Evolutionary conservation across 2,113 vertebrate species (phyloP).

Genomic region (Lathamus discolor): DNA sequence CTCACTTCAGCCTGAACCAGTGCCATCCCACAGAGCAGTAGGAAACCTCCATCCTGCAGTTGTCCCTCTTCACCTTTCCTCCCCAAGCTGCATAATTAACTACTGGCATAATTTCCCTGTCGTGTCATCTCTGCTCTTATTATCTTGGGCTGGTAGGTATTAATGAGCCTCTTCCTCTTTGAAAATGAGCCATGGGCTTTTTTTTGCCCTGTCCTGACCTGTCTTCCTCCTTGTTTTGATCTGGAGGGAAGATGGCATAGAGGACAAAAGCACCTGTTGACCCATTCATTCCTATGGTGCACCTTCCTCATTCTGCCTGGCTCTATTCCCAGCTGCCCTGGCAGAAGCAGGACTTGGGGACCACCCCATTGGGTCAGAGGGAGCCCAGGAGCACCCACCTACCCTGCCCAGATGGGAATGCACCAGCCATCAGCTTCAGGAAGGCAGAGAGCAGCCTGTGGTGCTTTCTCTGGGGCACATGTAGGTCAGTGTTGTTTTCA

Average conservation of each 20-base stretch:
- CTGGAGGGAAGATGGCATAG: neutral
- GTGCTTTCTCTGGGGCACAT: neutral
- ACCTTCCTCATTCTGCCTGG: neutral
- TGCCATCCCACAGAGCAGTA: neutral
- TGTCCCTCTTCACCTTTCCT: neutral
- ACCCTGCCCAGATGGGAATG: neutral
- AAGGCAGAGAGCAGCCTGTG: neutral
- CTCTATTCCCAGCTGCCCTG: neutral
- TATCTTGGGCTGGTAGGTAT: conserved; percentile 23
- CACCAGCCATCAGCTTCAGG: neutral
- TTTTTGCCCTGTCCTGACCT: neutral
- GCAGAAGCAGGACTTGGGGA: neutral
- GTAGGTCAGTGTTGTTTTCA: neutral
- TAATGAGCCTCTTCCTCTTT: conserved; percentile 20
- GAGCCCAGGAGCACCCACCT: neutral
- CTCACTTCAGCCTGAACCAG: neutral
- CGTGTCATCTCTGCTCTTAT: conserved; percentile 4
- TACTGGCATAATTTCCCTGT: conserved; percentile 1
- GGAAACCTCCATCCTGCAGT: neutral
- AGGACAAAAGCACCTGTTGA: neutral
- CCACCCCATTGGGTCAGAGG: accelerated
- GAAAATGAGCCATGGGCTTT: conserved; percentile 21
- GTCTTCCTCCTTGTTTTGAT: neutral
- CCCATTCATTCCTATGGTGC: neutral
- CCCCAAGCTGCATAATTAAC: neutral